Percentiles rank a stretch among this genome's conserved stretches.
Conservation (phyloP, 1,140 invertebrate species). For the Drosophila malerkotliana region DNA sequence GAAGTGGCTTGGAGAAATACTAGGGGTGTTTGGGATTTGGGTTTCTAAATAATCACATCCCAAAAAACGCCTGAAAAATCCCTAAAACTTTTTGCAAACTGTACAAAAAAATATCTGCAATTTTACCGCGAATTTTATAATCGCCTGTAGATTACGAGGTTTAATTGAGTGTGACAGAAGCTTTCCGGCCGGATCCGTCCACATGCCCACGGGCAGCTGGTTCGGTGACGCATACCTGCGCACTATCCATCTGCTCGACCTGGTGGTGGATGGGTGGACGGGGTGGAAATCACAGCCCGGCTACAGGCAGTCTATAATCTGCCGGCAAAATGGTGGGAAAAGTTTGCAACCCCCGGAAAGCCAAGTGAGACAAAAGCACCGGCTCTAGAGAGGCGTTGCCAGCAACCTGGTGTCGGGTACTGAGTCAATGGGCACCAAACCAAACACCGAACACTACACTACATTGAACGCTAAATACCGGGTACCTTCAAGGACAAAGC, state of each 20-base stretch:
- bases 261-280: constrained; percentile 17
- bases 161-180: constrained; percentile 4
- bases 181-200: constrained; percentile 18
- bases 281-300: constrained; percentile 45
- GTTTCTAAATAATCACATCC: too few relatives aligned
- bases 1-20: not conserved
- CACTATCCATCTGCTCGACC: constrained; percentile 46
- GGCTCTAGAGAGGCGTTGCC: constrained; percentile 53
- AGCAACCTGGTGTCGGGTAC: constrained; percentile 39
- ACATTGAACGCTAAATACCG: constrained; percentile 6
- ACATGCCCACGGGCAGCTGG: constrained; percentile 59
- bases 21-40: not conserved
- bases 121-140: not conserved
- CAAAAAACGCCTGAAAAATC: too few relatives aligned
- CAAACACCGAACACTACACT: not conserved
- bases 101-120: constrained; percentile 3
- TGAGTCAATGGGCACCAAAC: constrained; percentile 4
- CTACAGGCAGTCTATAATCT: constrained; percentile 10
- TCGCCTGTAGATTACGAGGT: not conserved
- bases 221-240: constrained; percentile 62
- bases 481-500: constrained; percentile 58
- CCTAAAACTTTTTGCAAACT: constrained; percentile 3
- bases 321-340: constrained; percentile 47
- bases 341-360: constrained; percentile 58
- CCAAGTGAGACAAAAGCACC: constrained; percentile 69